Base-by-base conservation (phyloP, 2,797 vertebrate species). In the Microctenopoma lineatum region DNA sequence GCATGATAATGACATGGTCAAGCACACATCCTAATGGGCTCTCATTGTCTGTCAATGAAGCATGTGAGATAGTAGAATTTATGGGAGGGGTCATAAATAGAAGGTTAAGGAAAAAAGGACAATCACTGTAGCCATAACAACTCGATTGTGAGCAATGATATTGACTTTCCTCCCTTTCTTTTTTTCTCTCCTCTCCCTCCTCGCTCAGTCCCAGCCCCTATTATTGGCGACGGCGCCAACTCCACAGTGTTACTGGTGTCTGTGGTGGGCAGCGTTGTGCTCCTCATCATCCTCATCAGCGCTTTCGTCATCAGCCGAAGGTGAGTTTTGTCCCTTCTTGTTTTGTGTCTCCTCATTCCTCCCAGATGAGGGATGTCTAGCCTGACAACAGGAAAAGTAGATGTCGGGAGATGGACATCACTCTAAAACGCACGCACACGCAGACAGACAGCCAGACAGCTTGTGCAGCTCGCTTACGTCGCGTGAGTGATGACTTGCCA, bases 221-320 rank as follows among this genome's bases (percentile, higher is more conserved):
- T 98, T 77, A 96, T 98, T 14, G 97, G 97, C 0, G 97, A 98
- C 25, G 96, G 97, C n/a, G 94, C 97, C 81, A 98, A 96, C 89
- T 96, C 97, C 67, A 97, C 98, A 0, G 96, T 99, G 69, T 88
- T 99, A 10, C 94, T 99, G 90, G 96, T 98, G 79, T 98, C 97
- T 0, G 98, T 98, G 80, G 96, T 96, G 5, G 96, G 97, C 89
- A 97, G 96, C 36, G 95, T 96, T 88, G 97, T 98, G 73, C 95
- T 99, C 2, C 94, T 99, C 89, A 93, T 99, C 92, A 98, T 98
- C 92, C 96, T 99, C 88, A 95, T 98, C 77, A 96, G 96, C 1
- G 96, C 96, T 48, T 98, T 99, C 88, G 95, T 98, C 92, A 97
- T 99, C 95, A 98, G 96, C 87, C 95, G 96, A 90, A 98, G 97